Evolutionary conservation across 2,797 vertebrate species (phyloP).

Genomic region (Lagorchestes hirsutus): DNA sequence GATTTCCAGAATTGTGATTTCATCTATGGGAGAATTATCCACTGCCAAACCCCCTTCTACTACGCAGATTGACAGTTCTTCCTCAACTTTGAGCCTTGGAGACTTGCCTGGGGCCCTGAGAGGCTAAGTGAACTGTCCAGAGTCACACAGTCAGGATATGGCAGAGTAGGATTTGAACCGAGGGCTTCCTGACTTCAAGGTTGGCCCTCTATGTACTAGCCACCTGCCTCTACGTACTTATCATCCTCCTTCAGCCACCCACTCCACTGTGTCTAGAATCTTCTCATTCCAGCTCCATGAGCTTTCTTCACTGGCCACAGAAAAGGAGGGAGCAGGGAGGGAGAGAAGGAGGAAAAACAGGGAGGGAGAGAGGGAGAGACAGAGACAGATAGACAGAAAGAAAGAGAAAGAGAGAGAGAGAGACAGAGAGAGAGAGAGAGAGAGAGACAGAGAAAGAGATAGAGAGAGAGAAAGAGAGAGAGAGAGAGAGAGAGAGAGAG

Average conservation of each 20-base stretch:
- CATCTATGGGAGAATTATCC: neutral
- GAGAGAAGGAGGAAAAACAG: neutral
- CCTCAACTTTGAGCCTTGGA: neutral
- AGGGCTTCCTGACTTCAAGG: neutral
- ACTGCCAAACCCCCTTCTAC: neutral
- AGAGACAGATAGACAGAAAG: too few species aligned
- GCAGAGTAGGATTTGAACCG: neutral
- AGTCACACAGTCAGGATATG: neutral
- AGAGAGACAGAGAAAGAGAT: neutral
- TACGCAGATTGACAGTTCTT: neutral
- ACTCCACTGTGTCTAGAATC: neutral
- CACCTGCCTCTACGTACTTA: neutral
- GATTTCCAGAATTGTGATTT: neutral
- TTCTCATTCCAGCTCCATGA: neutral
- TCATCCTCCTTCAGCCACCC: neutral
- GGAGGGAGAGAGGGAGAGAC: too few species aligned
- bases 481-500: too few species aligned
- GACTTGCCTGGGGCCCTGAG: neutral
- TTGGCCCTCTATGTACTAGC: neutral
- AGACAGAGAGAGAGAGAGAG: too few species aligned
- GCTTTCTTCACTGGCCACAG: neutral
- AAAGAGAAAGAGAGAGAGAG: too few species aligned
- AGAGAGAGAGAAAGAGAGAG: neutral
- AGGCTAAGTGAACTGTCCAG: neutral
- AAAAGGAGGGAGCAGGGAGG: neutral